Evolutionary conservation across 2,888 invertebrate genomes (phyloP).

Genomic region (Apodemia mormo): DNA sequence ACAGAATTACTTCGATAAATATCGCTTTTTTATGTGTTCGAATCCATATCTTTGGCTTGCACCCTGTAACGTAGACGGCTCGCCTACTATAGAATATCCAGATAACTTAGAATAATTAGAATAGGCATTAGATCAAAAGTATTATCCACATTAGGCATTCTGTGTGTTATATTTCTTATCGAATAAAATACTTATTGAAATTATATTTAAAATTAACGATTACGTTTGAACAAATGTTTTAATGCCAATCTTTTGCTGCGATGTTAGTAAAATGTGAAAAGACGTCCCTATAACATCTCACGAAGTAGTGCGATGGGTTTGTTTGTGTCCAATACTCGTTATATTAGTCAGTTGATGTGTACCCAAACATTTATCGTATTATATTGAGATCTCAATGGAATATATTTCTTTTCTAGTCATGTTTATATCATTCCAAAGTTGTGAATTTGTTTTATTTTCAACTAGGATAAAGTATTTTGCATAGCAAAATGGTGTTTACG

Average conservation of each 20-base stretch:
- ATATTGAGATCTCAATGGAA: slow-evolving; percentile 56
- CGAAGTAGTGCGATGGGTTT: slow-evolving; percentile 33
- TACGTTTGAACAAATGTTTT: slow-evolving; percentile 15
- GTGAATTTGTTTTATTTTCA: slow-evolving; percentile 59
- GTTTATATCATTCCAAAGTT: slow-evolving; percentile 77
- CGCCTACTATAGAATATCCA: slow-evolving; percentile 66
- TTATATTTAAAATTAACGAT: neutral
- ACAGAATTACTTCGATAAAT: slow-evolving; percentile 24
- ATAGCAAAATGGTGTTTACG: slow-evolving; percentile 76
- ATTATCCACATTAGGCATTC: slow-evolving; percentile 78
- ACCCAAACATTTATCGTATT: slow-evolving; percentile 45
- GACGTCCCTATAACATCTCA: slow-evolving; percentile 40
- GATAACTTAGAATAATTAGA: slow-evolving; percentile 69
- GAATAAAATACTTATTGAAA: slow-evolving; percentile 44
- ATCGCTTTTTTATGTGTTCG: slow-evolving; percentile 55
- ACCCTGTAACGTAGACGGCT: slow-evolving; percentile 58
- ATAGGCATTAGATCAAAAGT: slow-evolving; percentile 75
- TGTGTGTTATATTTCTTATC: slow-evolving; percentile 72
- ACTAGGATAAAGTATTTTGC: slow-evolving; percentile 76
- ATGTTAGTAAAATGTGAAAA: slow-evolving; percentile 17
- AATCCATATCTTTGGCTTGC: slow-evolving; percentile 60
- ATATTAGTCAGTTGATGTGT: slow-evolving; percentile 35
- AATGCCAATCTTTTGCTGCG: slow-evolving; percentile 3
- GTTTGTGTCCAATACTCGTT: slow-evolving; percentile 42
- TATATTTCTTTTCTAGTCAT: slow-evolving; percentile 73